Base-by-base conservation (phyloP, 2,113 vertebrate genomes). In the Phainopepla nitens region DNA sequence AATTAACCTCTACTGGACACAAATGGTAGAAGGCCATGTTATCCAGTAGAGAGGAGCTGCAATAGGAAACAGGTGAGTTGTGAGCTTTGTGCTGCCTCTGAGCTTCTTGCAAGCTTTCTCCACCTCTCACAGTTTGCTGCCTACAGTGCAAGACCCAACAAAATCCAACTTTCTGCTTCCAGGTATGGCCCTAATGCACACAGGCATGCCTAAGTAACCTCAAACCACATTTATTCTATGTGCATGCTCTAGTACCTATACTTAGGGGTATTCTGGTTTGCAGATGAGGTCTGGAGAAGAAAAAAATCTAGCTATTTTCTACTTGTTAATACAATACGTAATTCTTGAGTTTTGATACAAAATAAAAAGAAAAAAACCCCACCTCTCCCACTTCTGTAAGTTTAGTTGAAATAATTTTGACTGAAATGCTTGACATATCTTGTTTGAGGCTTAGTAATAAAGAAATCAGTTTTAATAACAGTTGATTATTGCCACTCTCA, bases 241-340 rank as follows among this genome's bases (percentile, higher is more conserved):
- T 56, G 4, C 24, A 7, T 35, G 8, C 75, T 91, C 41, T 70
- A 64, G 35, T 35, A 64, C 8, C 8, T 2, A 1, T 79, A 16
- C 8, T 60, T 69, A 23, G 14, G 29, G 35, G n/a, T 79, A 65
- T 91, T 91, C 15, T 33, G 13, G 29, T 82, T 61, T 49, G 47
- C 6, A 24, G 17, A 4, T 1, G 0, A 1, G 1, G 24, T 42
- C 35, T 81, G 60, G 35, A 57, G 35, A 73, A 41, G 10, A 42
- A 58, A 51, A 90, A 57, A 50, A 29, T 13, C 5, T 73, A 39
- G 31, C 10, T 70, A 21, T 33, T 10, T 10, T 69, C 33, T 58
- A 16, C 47, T 88, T 87, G 9, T 78, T 83, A 69, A 57, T 49
- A 33, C 2, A 6, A 17, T n/a, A 75, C 73, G n/a, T 28, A 66